phyloP scores from a whole-genome alignment of 2,113 vertebrate species.

The Vidua macroura region DNA sequence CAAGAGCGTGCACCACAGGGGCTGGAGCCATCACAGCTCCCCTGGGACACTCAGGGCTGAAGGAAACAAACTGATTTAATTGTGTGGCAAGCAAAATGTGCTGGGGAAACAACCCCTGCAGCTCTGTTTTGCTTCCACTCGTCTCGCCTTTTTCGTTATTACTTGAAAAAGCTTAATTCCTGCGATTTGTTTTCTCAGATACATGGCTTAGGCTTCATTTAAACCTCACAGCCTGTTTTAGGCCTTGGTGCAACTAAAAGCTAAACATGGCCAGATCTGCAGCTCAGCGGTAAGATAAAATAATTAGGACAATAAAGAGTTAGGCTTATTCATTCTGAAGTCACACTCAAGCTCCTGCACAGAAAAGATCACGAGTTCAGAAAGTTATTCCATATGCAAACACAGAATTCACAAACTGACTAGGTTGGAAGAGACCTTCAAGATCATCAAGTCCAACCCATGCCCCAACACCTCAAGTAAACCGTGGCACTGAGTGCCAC shows the following conservation, averaged over 20 bases:
- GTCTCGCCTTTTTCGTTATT: neutral
- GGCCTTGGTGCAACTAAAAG: neutral
- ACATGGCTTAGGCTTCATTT: neutral
- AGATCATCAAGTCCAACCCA: neutral
- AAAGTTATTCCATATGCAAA: neutral
- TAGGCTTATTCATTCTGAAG: neutral
- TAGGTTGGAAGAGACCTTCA: neutral
- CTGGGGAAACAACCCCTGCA: conserved; percentile 18
- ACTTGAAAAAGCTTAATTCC: neutral
- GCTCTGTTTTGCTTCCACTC: conserved; percentile 33
- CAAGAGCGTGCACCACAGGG: neutral
- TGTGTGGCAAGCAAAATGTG: conserved; percentile 1
- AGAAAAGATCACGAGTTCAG: neutral
- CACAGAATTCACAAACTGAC: neutral
- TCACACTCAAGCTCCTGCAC: neutral
- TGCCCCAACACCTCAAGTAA: neutral
- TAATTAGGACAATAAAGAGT: neutral
- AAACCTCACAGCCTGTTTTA: neutral
- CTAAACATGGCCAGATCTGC: neutral
- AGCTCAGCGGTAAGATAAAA: neutral
- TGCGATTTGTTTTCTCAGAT: neutral
- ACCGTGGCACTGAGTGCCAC: neutral
- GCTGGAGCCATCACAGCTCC: neutral
- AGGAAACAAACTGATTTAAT: conserved; percentile 43
- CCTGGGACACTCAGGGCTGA: neutral